These are phyloP conservation scores for Anabacerthia variegaticeps DNA, from an alignment of 2,797 vertebrate genomes.

Conservation along the genomic window DNA sequence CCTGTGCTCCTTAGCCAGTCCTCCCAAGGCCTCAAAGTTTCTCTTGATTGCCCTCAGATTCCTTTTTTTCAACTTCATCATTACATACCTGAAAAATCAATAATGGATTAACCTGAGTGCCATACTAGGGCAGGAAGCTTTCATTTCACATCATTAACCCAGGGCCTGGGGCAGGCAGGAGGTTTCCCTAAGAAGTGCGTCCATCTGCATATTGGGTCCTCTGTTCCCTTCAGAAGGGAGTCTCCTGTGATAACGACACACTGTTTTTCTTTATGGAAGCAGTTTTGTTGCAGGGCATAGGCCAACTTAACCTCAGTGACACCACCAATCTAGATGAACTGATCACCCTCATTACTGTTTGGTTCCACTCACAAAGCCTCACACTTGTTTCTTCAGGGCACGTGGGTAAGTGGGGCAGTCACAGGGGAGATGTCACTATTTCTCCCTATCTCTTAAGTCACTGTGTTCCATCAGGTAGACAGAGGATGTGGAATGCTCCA, in stretches of 20 bases:
- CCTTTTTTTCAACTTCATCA: neutral
- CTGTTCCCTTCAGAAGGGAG: neutral
- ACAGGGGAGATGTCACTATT: neutral
- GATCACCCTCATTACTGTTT: rapidly evolving
- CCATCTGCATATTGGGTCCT: neutral
- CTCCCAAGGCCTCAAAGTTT: too few relatives aligned
- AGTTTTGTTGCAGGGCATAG: neutral
- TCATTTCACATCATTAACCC: neutral
- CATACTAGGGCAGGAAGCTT: neutral
- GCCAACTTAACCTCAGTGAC: neutral
- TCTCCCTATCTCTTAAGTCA: too few relatives aligned
- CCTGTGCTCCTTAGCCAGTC: too few relatives aligned
- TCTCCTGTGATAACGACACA: rapidly evolving
- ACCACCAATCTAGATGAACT: neutral
- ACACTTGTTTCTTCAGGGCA: rapidly evolving
- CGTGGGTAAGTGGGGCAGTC: rapidly evolving
- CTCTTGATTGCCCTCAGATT: neutral
- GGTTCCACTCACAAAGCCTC: rapidly evolving
- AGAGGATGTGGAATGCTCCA: neutral
- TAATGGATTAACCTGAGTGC: neutral
- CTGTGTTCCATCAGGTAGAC: neutral
- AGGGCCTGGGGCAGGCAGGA: neutral
- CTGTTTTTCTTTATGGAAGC: neutral
- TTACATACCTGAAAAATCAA: neutral
- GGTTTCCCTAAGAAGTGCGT: neutral